Evolutionary conservation across 2,113 vertebrate species (phyloP).

Genomic region (Myocastor coypus): DNA sequence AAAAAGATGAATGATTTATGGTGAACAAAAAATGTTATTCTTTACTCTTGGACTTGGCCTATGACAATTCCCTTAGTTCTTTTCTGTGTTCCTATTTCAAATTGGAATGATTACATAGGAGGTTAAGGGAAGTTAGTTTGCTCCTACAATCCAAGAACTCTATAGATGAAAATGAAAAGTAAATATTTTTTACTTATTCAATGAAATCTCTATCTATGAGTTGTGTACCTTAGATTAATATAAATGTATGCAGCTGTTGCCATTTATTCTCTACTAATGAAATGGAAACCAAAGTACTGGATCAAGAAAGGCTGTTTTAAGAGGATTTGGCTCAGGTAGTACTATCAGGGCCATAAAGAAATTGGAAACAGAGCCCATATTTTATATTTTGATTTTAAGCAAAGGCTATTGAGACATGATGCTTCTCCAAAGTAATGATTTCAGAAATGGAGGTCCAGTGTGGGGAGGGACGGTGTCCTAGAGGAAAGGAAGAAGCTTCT

Average conservation of each 20-base stretch:
- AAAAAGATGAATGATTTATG: neutral
- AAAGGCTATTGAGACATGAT: conserved; percentile 20
- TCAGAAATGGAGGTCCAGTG: neutral
- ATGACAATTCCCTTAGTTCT: conserved; percentile 46
- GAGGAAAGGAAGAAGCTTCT: neutral
- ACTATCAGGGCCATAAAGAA: neutral
- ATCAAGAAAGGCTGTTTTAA: neutral
- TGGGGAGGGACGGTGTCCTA: neutral
- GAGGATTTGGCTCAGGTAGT: neutral
- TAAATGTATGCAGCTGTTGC: conserved; percentile 24
- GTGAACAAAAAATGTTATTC: conserved; percentile 37
- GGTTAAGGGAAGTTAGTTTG: neutral
- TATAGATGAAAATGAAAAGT: conserved; percentile 29
- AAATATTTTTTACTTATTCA: conserved; percentile 36
- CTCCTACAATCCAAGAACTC: conserved; percentile 27
- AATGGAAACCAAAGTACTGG: conserved; percentile 25
- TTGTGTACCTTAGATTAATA: neutral
- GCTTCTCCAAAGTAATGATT: conserved; percentile 40
- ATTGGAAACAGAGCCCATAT: neutral
- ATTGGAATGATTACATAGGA: conserved; percentile 5
- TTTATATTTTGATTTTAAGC: conserved; percentile 42
- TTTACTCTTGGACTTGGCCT: neutral
- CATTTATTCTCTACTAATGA: conserved; percentile 52
- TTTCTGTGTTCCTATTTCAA: conserved; percentile 39
- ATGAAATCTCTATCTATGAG: conserved; percentile 3